Percentiles rank a stretch among this genome's conserved stretches.
These are phyloP conservation scores for Caenorhabditis uteleia DNA, from an alignment of 2,888 invertebrate species.

Conservation along the genomic window DNA sequence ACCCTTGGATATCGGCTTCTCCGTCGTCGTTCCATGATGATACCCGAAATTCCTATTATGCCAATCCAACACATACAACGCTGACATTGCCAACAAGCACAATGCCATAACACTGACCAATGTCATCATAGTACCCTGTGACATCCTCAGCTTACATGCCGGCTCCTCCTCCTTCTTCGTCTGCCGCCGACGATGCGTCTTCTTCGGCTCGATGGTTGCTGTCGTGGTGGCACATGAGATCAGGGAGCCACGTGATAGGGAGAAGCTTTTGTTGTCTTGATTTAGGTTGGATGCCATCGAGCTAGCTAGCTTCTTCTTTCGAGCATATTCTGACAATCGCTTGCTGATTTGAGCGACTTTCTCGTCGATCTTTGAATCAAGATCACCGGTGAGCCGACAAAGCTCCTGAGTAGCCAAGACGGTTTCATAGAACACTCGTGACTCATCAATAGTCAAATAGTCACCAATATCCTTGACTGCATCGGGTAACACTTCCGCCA, in stretches of 20 bases:
- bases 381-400: slow-evolving; percentile 90
- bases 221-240: slow-evolving; percentile 29
- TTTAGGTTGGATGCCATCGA: slow-evolving; percentile 41
- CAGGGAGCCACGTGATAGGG: slow-evolving; percentile 47
- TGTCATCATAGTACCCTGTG: slow-evolving; percentile 87
- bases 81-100: slow-evolving; percentile 90
- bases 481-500: slow-evolving; percentile 78
- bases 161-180: slow-evolving; percentile 7
- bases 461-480: slow-evolving; percentile 90
- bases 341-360: slow-evolving; percentile 76
- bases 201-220: neutral
- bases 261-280: slow-evolving; percentile 45
- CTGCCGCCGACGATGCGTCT: slow-evolving; percentile 6
- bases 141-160: slow-evolving; percentile 74
- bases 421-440: slow-evolving; percentile 97
- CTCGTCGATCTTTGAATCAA: slow-evolving; percentile 91
- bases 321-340: slow-evolving; percentile 45
- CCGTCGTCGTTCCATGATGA: slow-evolving; percentile 9
- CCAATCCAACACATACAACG: slow-evolving; percentile 88
- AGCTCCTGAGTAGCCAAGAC: slow-evolving; percentile 96
- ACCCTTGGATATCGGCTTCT: slow-evolving; percentile 8
- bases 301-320: slow-evolving; percentile 44
- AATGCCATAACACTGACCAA: slow-evolving; percentile 93
- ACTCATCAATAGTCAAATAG: slow-evolving; percentile 95
- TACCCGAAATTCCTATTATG: slow-evolving; percentile 74